Evolutionary conservation across 2,113 vertebrate genomes (phyloP).

Genomic region (Cariama cristata): DNA sequence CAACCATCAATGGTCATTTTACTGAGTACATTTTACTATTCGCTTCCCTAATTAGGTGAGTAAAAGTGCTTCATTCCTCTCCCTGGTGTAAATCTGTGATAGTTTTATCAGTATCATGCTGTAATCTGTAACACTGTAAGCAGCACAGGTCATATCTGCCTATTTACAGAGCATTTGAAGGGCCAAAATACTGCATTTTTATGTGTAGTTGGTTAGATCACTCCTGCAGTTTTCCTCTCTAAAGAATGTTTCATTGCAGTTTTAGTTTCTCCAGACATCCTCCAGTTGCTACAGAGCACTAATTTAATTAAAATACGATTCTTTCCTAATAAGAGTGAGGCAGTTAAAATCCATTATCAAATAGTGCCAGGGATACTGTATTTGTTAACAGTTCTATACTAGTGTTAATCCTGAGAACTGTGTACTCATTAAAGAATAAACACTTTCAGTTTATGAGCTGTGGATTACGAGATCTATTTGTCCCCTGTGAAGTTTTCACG

Average conservation of each 20-base stretch:
- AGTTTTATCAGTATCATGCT: not conserved
- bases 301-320: not conserved
- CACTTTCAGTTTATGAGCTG: not conserved
- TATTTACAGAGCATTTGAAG: not conserved
- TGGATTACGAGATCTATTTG: not conserved
- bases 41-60: not conserved
- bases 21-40: not conserved
- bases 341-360: not conserved
- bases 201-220: not conserved
- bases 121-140: not conserved
- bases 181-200: not conserved
- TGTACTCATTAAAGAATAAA: not conserved
- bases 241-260: not conserved
- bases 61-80: not conserved
- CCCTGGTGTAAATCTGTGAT: not conserved
- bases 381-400: not conserved
- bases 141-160: not conserved
- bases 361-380: not conserved
- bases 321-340: not conserved
- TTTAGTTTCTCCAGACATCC: not conserved
- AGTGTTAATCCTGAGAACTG: not conserved
- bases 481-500: not conserved
- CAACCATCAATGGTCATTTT: not conserved
- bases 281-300: not conserved
- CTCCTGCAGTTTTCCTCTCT: not conserved